Evolutionary conservation across 2,113 vertebrate species (phyloP).

Genomic region (Carassius carassius): DNA sequence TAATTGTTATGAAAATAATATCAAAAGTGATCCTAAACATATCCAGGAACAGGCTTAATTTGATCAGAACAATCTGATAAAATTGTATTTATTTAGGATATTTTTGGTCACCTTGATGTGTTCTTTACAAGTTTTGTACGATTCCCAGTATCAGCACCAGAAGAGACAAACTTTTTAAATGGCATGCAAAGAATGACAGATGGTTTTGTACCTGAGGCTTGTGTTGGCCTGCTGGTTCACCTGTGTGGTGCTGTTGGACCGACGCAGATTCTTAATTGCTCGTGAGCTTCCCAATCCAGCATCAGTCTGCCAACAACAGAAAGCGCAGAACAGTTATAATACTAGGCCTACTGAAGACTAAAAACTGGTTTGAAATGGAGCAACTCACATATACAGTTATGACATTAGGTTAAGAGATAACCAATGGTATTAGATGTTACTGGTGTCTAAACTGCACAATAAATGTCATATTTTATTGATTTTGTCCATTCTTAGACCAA

Average conservation of each 20-base stretch:
- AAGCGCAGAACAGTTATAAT: not conserved
- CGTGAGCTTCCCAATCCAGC: conserved; percentile 67
- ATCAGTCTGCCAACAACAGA: conserved; percentile 74
- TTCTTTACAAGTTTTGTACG: not conserved
- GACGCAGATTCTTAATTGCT: conserved; percentile 89
- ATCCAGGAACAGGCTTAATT: not conserved
- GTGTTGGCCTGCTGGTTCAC: conserved; percentile 79
- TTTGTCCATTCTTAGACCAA: not conserved
- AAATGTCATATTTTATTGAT: not conserved
- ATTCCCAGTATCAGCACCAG: not conserved
- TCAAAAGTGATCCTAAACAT: not conserved
- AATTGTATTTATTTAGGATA: not conserved
- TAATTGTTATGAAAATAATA: too few species aligned
- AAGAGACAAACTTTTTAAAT: not conserved
- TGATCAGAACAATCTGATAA: too few species aligned
- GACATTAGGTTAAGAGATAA: not conserved
- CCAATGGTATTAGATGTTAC: not conserved
- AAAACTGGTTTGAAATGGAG: not conserved
- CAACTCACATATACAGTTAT: not conserved
- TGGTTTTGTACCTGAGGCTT: conserved; percentile 74
- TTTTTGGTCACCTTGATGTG: not conserved
- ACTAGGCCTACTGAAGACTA: not conserved
- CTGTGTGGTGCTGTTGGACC: conserved; percentile 90
- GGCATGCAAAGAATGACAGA: not conserved
- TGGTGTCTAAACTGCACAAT: not conserved